Percentiles rank a stretch among this genome's conserved stretches.
Evolutionary conservation across 2,113 vertebrate genomes (phyloP).

Genomic region (Indri indri): DNA sequence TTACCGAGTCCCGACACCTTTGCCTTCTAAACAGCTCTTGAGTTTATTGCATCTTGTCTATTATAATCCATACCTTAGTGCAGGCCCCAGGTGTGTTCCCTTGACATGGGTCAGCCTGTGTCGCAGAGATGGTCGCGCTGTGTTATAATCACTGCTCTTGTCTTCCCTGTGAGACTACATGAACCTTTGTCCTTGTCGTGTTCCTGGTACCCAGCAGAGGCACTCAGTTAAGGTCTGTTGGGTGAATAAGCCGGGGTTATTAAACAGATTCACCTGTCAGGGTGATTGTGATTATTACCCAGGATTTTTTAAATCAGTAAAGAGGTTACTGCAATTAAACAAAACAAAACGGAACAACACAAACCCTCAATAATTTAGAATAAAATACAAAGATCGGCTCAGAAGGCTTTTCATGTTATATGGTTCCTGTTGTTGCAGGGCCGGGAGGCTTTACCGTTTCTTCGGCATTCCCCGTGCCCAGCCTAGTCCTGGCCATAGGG

Average conservation of each 20-base stretch:
- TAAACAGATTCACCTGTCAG: background rate
- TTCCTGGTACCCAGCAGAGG: background rate
- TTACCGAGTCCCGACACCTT: background rate
- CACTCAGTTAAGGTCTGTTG: background rate
- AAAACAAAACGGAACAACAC: background rate
- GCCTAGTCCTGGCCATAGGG: background rate
- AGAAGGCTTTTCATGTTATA: background rate
- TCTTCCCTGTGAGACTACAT: background rate
- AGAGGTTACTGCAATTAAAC: background rate
- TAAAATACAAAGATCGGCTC: background rate
- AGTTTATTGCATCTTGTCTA: background rate
- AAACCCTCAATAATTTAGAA: background rate
- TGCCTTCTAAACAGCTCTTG: background rate
- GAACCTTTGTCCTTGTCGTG: background rate
- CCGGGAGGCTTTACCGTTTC: background rate
- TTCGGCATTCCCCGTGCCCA: background rate
- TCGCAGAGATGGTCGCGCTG: background rate
- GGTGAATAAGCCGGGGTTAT: background rate
- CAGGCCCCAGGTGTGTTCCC: background rate
- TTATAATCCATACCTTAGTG: background rate
- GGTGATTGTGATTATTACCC: background rate
- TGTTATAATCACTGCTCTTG: background rate
- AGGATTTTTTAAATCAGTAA: background rate
- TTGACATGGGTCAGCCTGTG: rapidly evolving
- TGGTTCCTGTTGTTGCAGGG: background rate